Conservation (phyloP, 2,113 vertebrate species). For the Willisornis vidua region DNA sequence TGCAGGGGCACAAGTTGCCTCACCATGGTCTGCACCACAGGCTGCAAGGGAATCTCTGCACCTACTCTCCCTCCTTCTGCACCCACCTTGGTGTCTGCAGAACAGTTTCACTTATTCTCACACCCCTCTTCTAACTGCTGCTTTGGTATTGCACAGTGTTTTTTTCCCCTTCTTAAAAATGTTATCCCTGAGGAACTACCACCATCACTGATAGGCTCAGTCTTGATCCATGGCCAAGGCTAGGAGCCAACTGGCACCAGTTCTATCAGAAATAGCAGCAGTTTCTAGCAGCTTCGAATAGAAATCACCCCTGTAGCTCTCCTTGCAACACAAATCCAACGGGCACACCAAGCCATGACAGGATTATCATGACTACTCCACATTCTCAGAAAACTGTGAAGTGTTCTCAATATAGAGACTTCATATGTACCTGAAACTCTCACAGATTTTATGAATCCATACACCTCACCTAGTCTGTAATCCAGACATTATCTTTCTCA, state of each 20-base stretch:
- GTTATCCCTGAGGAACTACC: neutral
- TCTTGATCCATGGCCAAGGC: too few species aligned
- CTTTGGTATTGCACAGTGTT: accelerated
- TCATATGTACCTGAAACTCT: neutral
- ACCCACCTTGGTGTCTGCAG: neutral
- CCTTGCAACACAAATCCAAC: neutral
- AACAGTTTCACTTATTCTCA: neutral
- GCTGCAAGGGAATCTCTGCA: neutral
- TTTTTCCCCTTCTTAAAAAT: neutral
- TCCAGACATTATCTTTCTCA: neutral
- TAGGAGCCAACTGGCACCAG: neutral
- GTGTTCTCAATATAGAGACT: neutral
- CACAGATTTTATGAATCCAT: neutral
- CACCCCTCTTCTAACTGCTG: too few species aligned
- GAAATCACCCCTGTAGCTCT: too few species aligned
- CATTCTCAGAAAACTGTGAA: neutral
- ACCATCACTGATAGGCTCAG: neutral
- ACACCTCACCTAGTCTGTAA: neutral
- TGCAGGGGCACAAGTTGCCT: neutral
- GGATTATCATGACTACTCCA: neutral
- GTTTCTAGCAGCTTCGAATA: neutral
- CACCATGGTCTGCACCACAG: accelerated
- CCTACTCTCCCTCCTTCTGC: neutral
- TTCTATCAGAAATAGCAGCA: neutral
- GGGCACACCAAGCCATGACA: neutral